Conservation (phyloP, 2,113 vertebrate species). For the Myrmophylax atrothorax region DNA sequence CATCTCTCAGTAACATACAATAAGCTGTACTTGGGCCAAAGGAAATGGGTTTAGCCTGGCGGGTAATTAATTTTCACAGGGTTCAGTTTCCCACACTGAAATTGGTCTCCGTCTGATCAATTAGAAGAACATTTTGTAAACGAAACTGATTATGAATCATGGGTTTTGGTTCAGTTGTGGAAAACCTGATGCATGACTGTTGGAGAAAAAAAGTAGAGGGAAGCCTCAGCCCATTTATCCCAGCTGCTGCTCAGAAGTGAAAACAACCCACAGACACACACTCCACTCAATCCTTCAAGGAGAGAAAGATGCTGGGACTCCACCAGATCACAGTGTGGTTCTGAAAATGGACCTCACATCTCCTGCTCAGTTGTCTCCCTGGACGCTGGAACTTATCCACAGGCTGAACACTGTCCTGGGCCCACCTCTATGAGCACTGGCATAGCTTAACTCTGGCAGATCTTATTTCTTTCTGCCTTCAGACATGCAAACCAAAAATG, state of each 20-base stretch:
- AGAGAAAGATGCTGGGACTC: not conserved
- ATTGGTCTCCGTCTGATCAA: constrained; percentile 68
- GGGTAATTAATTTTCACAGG: constrained; percentile 71
- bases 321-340: not conserved
- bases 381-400: not conserved
- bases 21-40: constrained; percentile 68
- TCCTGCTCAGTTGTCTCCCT: not conserved
- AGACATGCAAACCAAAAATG: not conserved
- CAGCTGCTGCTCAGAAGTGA: not conserved
- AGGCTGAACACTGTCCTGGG: not conserved
- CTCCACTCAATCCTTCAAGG: not conserved
- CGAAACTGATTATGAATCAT: constrained; percentile 60
- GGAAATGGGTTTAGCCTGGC: constrained; percentile 70
- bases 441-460: not conserved
- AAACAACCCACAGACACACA: not conserved
- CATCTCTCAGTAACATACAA: constrained; percentile 66
- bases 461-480: not conserved
- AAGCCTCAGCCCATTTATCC: constrained; percentile 10
- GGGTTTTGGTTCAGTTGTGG: constrained; percentile 29
- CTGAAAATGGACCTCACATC: not conserved
- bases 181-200: constrained; percentile 31
- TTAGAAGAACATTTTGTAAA: constrained; percentile 71
- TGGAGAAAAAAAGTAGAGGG: constrained; percentile 9
- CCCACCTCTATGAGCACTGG: not conserved
- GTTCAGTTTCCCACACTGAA: constrained; percentile 72